phyloP scores from a whole-genome alignment of 2,113 vertebrate species.

The Phaethon lepturus region DNA sequence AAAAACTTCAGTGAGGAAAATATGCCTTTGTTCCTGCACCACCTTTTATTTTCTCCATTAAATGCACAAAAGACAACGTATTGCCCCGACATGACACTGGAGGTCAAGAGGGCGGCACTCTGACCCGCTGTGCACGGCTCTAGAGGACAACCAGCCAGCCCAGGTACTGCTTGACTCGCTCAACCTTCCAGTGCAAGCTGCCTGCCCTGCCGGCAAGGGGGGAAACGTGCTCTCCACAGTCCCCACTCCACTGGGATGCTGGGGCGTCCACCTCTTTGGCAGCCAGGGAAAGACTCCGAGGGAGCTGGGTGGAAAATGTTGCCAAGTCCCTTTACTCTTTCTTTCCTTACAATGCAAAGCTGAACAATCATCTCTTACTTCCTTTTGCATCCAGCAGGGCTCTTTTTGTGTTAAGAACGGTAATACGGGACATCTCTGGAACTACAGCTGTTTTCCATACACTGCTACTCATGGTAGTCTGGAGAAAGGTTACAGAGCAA shows the following conservation, averaged over 20 bases:
- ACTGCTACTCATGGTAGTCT: not conserved
- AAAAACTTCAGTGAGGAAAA: conserved; percentile 28
- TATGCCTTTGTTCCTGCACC: not conserved
- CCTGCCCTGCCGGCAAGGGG: fast-evolving
- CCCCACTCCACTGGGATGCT: not conserved
- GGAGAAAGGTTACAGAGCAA: not conserved
- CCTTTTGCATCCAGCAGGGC: not conserved
- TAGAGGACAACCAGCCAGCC: not conserved
- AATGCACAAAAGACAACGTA: not conserved
- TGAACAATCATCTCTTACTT: not conserved
- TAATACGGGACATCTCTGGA: not conserved
- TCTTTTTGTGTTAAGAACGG: not conserved
- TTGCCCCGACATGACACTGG: not conserved
- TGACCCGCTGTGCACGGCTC: not conserved
- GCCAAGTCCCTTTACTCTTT: not conserved
- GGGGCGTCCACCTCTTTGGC: not conserved
- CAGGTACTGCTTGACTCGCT: not conserved
- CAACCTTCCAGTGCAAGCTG: not conserved
- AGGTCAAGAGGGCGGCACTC: not conserved
- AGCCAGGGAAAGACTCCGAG: not conserved
- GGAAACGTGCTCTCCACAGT: not conserved
- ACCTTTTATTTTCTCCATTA: not conserved
- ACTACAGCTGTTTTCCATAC: not conserved
- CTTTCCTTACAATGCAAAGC: not conserved
- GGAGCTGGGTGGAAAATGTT: not conserved